phyloP scores from a whole-genome alignment of 2,888 invertebrate species.

The Pteria penguin region DNA sequence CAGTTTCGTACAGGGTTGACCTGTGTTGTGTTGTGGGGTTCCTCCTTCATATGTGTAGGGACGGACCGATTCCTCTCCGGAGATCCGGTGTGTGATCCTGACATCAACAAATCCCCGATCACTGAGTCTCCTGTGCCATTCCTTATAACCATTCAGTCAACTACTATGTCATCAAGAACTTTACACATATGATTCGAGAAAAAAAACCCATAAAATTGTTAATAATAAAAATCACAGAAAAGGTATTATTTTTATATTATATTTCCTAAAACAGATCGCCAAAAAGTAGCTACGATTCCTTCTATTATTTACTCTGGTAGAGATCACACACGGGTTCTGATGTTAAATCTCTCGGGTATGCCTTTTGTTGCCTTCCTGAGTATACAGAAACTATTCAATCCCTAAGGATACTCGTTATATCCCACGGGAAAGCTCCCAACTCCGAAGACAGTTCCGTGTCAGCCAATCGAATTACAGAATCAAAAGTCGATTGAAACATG shows the following conservation, averaged over 20 bases:
- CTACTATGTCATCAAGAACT: not conserved
- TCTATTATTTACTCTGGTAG: constrained; percentile 53
- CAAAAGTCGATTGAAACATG: constrained; percentile 24
- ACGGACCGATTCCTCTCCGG: constrained; percentile 26
- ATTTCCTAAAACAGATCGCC: not conserved
- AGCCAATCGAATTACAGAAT: constrained; percentile 51
- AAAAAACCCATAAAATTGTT: not conserved
- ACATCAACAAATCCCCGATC: constrained; percentile 37
- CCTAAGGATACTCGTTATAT: constrained; percentile 57
- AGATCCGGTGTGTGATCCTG: constrained; percentile 27
- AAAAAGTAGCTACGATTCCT: not conserved
- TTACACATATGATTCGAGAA: not conserved
- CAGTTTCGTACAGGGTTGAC: constrained; percentile 76
- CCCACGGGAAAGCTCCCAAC: constrained; percentile 60
- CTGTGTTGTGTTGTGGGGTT: constrained; percentile 64
- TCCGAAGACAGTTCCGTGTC: constrained; percentile 46
- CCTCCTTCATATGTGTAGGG: constrained; percentile 72
- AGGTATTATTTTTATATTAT: not conserved
- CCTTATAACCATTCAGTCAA: not conserved
- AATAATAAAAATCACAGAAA: not conserved
- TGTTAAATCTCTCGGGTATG: constrained; percentile 72
- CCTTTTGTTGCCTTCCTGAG: constrained; percentile 77
- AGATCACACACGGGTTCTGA: constrained; percentile 64
- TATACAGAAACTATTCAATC: constrained; percentile 61
- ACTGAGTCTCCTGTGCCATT: constrained; percentile 2